A percentile compares a stretch with the other conserved stretches of the same genome.
Evolutionary conservation across 35 echinoderm and acorn worm species (phyloP).

Genomic region (Acanthaster planci): DNA sequence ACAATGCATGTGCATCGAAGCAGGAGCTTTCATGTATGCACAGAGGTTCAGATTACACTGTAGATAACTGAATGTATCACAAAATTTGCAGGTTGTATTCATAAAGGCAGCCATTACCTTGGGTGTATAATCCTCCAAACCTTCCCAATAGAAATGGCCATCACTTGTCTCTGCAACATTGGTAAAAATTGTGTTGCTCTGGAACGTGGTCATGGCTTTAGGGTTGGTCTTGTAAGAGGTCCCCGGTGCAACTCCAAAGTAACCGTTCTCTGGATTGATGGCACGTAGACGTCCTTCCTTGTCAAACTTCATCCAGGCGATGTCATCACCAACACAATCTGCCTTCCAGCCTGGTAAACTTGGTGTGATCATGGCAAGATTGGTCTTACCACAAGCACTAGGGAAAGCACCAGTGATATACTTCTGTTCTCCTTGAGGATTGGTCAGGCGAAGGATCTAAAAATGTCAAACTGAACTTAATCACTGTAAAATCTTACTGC

Average conservation of each 20-base stretch:
- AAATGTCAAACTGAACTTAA: background rate
- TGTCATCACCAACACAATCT: constrained; percentile 96
- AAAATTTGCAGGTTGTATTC: no score
- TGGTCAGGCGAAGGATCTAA: constrained; percentile 94
- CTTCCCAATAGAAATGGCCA: constrained; percentile 94
- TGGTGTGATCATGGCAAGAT: constrained; percentile 96
- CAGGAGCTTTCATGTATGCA: no score
- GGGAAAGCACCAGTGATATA: constrained; percentile 96
- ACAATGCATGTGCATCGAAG: no score
- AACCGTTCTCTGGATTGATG: constrained; percentile 95
- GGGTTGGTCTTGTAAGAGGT: constrained; percentile 94
- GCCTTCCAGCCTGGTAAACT: constrained; percentile 95
- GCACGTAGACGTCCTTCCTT: constrained; percentile 77
- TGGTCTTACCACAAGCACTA: constrained; percentile 98
- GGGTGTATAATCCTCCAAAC: constrained; percentile 76
- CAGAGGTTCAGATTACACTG: no score
- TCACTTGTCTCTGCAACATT: constrained; percentile 90
- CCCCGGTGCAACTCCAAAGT: constrained; percentile 97
- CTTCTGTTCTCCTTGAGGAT: constrained; percentile 86
- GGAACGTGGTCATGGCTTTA: constrained; percentile 83
- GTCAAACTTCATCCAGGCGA: constrained; percentile 99
- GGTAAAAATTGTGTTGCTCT: constrained; percentile 92
- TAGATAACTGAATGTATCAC: no score
- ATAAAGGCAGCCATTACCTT: no score
- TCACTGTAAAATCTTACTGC: no score